Base-by-base conservation (phyloP, 2,113 vertebrate genomes). In the Amphilophus citrinellus region DNA sequence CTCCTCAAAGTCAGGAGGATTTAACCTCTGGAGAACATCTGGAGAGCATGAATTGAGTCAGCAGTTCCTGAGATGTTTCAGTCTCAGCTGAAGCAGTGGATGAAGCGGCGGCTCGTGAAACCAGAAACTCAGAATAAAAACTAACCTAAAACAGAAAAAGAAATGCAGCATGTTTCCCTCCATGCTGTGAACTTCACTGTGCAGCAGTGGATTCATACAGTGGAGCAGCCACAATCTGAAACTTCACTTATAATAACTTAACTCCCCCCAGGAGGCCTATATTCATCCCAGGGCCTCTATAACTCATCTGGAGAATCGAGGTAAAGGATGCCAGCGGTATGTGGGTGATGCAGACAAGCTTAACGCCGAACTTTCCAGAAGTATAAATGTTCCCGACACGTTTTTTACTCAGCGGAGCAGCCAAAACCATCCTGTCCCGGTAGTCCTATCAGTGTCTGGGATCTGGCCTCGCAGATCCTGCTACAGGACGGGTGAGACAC, bases 371-470 rank as follows among this genome's bases (percentile, higher is more conserved):
- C 58, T 90, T 93, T 91, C 92, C 93, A 89, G 83, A 50, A 86
- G 86, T 77, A 62, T 39, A 84, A 92, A 88, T 79, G 60, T 85
- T 94, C 87, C 85, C 24, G 78, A 4, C 56, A 83, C 6, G 4
- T 32, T 88, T 92, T 90, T 85, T 90, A 88, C 77, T 88, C 85
- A 84, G 86, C 24, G 37, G 10, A 83, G 86, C 68, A 77, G 88
- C 87, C 83, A 79, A 88, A 90, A 77, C 50, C 82, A 71, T 89
- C 88, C 77, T 58, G 82, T 88, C 89, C 90, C 79, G 61, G n/a
- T 84, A 84, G 84, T 75, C 88, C 82, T 91, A 91, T 93, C 92
- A 75, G 24, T 6, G 86, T 92, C 94, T 92, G 84, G 84, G 77
- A 92, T 93, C 91, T 89, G 79, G 80, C 5, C 81, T 83, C 65